These are phyloP conservation scores for Dicycla oo DNA, from an alignment of 2,888 invertebrate genomes.

Conservation along the genomic window DNA sequence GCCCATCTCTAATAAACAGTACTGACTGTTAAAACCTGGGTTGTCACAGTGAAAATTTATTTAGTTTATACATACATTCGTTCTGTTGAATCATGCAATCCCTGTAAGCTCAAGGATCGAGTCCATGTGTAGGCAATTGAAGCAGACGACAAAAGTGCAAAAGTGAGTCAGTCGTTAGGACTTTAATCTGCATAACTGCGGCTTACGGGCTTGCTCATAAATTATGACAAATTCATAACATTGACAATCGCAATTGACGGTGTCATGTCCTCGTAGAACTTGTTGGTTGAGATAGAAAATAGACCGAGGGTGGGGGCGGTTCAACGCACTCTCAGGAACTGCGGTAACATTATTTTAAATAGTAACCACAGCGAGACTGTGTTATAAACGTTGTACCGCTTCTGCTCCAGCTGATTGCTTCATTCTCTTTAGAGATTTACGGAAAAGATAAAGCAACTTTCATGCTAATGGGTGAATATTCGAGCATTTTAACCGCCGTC, in stretches of 20 bases:
- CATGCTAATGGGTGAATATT: no score
- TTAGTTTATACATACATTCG: slow-evolving; percentile 12
- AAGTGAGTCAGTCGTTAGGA: slow-evolving; percentile 50
- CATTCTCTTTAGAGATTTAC: slow-evolving; percentile 57
- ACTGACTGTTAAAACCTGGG: slow-evolving; percentile 7
- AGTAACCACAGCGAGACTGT: slow-evolving; percentile 47
- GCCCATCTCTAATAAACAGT: no score
- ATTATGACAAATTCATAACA: slow-evolving; percentile 53
- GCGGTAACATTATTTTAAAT: slow-evolving; percentile 64
- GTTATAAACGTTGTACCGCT: slow-evolving; percentile 55
- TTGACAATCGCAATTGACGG: slow-evolving; percentile 51
- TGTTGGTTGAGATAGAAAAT: slow-evolving; percentile 69
- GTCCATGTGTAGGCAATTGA: slow-evolving; percentile 47
- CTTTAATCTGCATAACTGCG: slow-evolving; percentile 31
- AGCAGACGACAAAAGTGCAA: slow-evolving; percentile 39
- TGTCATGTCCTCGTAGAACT: slow-evolving; percentile 58
- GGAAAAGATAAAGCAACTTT: slow-evolving; percentile 59
- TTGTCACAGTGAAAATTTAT: slow-evolving; percentile 6
- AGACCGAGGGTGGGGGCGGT: slow-evolving; percentile 68
- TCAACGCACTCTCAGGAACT: slow-evolving; percentile 66
- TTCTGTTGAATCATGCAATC: slow-evolving; percentile 47
- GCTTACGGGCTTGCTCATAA: slow-evolving; percentile 27
- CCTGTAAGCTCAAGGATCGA: slow-evolving; percentile 24
- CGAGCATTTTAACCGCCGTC: no score
- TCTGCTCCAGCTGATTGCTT: slow-evolving; percentile 58